Conservation (phyloP, 1,140 invertebrate genomes). For the Oscheius sp. region DNA sequence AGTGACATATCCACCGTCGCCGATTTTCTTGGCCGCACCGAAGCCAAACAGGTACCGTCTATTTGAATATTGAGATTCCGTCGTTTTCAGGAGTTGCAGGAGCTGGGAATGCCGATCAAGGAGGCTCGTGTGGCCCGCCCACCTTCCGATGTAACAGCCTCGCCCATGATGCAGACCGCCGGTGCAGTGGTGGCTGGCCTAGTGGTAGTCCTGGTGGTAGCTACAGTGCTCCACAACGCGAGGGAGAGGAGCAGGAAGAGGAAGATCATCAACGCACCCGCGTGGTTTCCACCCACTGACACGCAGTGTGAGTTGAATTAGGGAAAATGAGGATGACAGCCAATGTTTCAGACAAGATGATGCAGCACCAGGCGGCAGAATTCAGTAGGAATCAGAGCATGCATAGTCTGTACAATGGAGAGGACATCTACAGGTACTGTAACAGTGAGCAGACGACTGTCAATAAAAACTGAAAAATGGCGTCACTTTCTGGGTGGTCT, state of each 20-base stretch:
- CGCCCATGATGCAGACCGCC: not conserved
- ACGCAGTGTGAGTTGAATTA: slow-evolving; percentile 4
- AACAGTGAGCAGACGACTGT: not conserved
- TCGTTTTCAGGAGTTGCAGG: too few species aligned
- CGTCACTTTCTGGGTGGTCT: too few species aligned
- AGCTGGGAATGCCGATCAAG: not conserved
- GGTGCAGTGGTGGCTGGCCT: not conserved
- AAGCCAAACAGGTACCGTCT: slow-evolving; percentile 24
- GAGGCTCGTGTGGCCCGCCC: not conserved
- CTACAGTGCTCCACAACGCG: not conserved
- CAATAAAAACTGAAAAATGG: too few species aligned
- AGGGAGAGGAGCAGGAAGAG: slow-evolving; percentile 32
- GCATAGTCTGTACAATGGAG: not conserved
- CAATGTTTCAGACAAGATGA: slow-evolving; percentile 8
- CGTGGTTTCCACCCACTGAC: slow-evolving; percentile 28
- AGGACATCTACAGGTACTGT: not conserved
- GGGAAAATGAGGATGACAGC: not conserved
- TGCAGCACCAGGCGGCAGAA: not conserved
- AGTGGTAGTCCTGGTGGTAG: not conserved
- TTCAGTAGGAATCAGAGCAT: not conserved
- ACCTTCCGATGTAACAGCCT: not conserved
- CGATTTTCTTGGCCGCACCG: slow-evolving; percentile 20
- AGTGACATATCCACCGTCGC: slow-evolving; percentile 20
- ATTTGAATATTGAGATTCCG: too few species aligned
- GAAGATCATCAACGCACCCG: slow-evolving; percentile 15